phyloP scores from a whole-genome alignment of 1,140 invertebrate species.

The Trichonephila clavata region DNA sequence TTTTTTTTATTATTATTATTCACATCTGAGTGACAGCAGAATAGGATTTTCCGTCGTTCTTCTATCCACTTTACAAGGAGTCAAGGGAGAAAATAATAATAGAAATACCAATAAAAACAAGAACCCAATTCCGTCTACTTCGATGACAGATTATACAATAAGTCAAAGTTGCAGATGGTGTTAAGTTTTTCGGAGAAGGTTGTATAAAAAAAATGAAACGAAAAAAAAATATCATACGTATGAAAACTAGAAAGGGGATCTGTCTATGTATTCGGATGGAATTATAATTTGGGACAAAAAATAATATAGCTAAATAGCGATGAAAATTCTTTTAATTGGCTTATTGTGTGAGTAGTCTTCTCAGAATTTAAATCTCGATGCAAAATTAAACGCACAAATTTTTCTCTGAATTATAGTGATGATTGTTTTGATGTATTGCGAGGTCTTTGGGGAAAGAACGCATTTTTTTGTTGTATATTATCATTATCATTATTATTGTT shows the following conservation, averaged over 20 bases:
- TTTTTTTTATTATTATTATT: neutral
- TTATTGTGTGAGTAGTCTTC: neutral
- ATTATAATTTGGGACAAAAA: neutral
- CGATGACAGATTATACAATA: slow-evolving; percentile 34
- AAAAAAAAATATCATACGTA: neutral
- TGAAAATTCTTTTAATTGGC: neutral
- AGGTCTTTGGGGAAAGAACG: too few species aligned
- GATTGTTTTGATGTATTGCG: too few species aligned
- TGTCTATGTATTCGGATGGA: neutral
- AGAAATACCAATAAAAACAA: neutral
- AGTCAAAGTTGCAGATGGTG: neutral
- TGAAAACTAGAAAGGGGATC: neutral
- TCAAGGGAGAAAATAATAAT: neutral
- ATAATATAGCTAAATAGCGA: neutral
- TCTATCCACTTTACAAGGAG: neutral
- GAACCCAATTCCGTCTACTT: neutral
- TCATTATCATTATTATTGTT: too few species aligned
- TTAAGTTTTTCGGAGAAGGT: neutral
- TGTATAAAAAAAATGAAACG: neutral
- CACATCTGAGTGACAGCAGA: neutral
- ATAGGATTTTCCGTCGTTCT: neutral
- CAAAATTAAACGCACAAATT: neutral
- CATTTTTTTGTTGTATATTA: too few species aligned
- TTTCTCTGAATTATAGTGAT: neutral
- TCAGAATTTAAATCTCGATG: neutral